phyloP scores from a whole-genome alignment of 1,140 invertebrate genomes.

The Maniola jurtina region DNA sequence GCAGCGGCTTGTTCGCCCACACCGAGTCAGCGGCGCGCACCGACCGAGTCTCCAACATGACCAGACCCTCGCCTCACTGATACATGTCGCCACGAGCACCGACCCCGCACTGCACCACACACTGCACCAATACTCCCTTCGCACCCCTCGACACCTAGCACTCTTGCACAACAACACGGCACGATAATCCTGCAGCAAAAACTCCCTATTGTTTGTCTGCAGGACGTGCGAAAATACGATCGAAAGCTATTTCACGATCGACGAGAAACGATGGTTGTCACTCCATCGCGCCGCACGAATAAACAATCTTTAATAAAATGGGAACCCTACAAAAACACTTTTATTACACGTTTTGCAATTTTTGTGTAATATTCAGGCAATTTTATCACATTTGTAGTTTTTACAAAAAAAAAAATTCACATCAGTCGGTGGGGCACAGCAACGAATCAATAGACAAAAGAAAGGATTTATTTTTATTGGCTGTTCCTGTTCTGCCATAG shows the following conservation, averaged over 20 bases:
- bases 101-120: conserved; percentile 58
- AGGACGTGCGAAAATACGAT: conserved; percentile 67
- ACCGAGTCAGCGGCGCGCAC: conserved; percentile 75
- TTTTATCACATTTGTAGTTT: conserved; percentile 56
- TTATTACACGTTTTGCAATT: conserved; percentile 34
- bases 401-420: conserved; percentile 59
- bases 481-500: conserved; percentile 38
- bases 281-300: conserved; percentile 21
- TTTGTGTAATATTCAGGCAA: conserved; percentile 45
- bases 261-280: conserved; percentile 47
- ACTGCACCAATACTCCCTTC: conserved; percentile 49
- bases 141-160: conserved; percentile 12
- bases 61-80: conserved; percentile 54
- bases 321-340: conserved; percentile 24
- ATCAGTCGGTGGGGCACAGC: conserved; percentile 70
- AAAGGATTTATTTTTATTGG: conserved; percentile 62
- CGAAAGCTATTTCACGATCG: conserved; percentile 59
- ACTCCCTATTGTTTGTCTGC: conserved; percentile 57
- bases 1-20: conserved; percentile 78
- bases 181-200: conserved; percentile 33
- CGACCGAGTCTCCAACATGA: conserved; percentile 79
- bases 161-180: conserved; percentile 24
- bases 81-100: conserved; percentile 46
- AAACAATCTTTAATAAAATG: conserved; percentile 17
- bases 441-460: conserved; percentile 75